Percentiles rank a stretch among this genome's conserved stretches.
Conservation (phyloP, 2,888 invertebrate genomes). For the Lymantria dispar region DNA sequence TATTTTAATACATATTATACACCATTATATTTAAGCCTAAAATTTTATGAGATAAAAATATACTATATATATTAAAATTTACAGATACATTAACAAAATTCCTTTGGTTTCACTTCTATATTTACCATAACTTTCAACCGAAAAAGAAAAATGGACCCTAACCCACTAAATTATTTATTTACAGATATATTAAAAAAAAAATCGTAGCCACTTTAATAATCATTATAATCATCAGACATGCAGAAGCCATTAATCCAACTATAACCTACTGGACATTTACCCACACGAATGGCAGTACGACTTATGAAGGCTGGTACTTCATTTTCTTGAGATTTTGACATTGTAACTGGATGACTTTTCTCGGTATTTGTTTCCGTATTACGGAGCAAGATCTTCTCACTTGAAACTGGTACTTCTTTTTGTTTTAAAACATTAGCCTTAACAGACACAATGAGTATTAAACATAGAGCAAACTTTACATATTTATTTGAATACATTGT, state of each 20-base stretch:
- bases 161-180: no score
- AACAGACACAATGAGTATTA: not conserved
- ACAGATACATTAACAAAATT: no score
- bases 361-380: not conserved
- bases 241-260: slow-evolving; percentile 31
- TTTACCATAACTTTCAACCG: no score
- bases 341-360: not conserved
- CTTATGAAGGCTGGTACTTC: slow-evolving; percentile 10
- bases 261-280: slow-evolving; percentile 36
- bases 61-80: no score
- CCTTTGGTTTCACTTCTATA: no score
- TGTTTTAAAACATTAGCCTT: not conserved
- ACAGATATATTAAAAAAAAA: no score
- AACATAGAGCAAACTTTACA: not conserved
- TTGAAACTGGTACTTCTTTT: not conserved
- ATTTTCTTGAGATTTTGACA: not conserved
- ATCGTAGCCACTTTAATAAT: no score
- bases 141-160: no score
- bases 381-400: not conserved
- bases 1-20: no score
- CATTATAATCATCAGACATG: slow-evolving; percentile 27
- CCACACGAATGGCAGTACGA: slow-evolving; percentile 26
- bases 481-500: not conserved
- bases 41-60: no score
- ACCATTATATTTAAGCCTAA: no score